These are phyloP conservation scores for Cyrtodaria siliqua DNA, from an alignment of 2,888 invertebrate species.

Conservation along the genomic window DNA sequence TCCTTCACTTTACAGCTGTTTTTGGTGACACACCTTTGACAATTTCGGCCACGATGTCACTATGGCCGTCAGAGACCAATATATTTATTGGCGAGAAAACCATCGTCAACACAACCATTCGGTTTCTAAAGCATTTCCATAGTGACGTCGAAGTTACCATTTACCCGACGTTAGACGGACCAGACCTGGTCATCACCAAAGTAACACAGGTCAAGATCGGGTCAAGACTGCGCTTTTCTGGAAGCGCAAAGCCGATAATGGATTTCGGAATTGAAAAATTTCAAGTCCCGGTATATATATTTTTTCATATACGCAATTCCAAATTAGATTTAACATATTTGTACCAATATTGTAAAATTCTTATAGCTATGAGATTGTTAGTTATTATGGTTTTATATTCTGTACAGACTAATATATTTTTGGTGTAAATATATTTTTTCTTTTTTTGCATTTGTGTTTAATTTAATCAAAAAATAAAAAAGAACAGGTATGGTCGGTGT, in stretches of 20 bases:
- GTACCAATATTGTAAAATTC: too few relatives aligned
- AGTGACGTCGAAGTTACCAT: slow-evolving; percentile 18
- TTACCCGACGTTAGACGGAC: slow-evolving; percentile 30
- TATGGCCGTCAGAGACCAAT: slow-evolving; percentile 2
- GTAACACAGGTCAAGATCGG: slow-evolving; percentile 21
- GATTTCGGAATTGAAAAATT: slow-evolving; percentile 5
- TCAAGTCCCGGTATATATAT: slow-evolving; percentile 20
- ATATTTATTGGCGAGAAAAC: slow-evolving; percentile 33
- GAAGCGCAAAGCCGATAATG: slow-evolving; percentile 18
- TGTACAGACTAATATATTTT: too few relatives aligned
- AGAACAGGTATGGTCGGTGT: too few relatives aligned
- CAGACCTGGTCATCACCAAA: slow-evolving; percentile 27
- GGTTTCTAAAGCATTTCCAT: slow-evolving; percentile 6
- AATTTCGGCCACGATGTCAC: slow-evolving; percentile 1
- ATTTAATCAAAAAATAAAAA: too few relatives aligned
- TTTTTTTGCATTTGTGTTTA: too few relatives aligned
- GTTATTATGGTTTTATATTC: too few relatives aligned
- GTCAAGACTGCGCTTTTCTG: slow-evolving; percentile 17
- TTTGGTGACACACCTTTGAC: too few relatives aligned
- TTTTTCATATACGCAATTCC: too few relatives aligned
- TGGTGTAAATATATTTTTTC: too few relatives aligned
- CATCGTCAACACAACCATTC: slow-evolving; percentile 27
- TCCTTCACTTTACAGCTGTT: too few relatives aligned
- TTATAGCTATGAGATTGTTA: too few relatives aligned
- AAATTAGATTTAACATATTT: too few relatives aligned